phyloP scores from a whole-genome alignment of 2,797 vertebrate species.

The Sebastes iracundus region DNA sequence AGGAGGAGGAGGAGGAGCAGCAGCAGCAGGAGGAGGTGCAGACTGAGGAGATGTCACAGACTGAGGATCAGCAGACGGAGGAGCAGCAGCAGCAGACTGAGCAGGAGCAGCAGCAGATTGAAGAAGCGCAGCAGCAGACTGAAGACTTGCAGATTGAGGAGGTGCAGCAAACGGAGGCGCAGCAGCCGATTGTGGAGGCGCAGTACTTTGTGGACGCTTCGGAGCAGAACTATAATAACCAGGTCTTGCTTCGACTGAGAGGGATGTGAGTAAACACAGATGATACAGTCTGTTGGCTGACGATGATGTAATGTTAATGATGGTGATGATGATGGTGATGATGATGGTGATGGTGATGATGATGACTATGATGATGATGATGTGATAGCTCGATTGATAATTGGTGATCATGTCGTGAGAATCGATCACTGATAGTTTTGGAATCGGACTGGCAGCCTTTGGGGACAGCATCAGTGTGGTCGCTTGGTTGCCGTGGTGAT shows the following conservation, averaged over 20 bases:
- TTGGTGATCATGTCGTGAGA: background rate
- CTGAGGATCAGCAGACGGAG: background rate
- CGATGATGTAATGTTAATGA: conserved; percentile 21
- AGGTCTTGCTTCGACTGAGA: conserved; percentile 73
- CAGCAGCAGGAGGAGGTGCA: conserved; percentile 17
- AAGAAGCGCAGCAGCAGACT: background rate
- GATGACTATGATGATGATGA: too few species aligned
- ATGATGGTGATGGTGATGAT: background rate
- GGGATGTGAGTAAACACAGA: conserved; percentile 72
- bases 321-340: background rate
- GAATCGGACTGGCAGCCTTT: background rate
- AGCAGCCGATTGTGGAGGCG: conserved; percentile 11
- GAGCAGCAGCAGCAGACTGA: conserved; percentile 7
- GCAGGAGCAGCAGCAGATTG: background rate
- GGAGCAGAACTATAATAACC: conserved; percentile 68
- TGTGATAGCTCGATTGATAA: background rate
- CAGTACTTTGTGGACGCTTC: conserved; percentile 58
- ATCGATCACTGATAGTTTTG: background rate
- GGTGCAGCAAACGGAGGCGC: conserved; percentile 2
- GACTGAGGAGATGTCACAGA: background rate
- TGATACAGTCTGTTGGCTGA: background rate
- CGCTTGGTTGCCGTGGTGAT: conserved; percentile 54
- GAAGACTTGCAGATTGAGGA: conserved; percentile 1
- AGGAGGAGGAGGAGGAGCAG: background rate
- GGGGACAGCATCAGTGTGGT: conserved; percentile 1